phyloP scores from a whole-genome alignment of 37 sponge, comb jelly and placozoan species.

The Haliclona indistincta region DNA sequence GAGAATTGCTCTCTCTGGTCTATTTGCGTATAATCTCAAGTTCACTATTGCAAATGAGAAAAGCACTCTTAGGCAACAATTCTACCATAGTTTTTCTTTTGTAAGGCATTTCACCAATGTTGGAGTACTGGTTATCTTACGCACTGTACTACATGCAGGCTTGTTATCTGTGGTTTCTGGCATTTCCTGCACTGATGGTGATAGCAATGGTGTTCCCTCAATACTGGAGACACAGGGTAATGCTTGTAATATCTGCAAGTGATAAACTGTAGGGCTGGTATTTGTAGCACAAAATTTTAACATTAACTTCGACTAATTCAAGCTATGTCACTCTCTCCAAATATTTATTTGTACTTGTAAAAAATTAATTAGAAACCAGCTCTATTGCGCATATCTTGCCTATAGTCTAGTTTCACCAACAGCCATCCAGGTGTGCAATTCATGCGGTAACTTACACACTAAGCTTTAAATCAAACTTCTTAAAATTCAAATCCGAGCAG shows the following conservation, averaged over 20 bases:
- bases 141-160: conserved; percentile 23
- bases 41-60: conserved; percentile 41
- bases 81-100: conserved; percentile 63
- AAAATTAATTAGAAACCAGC: too few species aligned
- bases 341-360: not conserved
- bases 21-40: conserved; percentile 51
- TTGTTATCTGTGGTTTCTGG: conserved; percentile 71
- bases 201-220: conserved; percentile 49
- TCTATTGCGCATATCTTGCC: too few species aligned
- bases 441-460: too few species aligned
- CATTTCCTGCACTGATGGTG: conserved; percentile 59
- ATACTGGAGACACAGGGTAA: conserved; percentile 63
- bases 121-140: not conserved
- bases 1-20: conserved; percentile 33
- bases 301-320: not conserved
- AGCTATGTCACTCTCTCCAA: not conserved
- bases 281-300: too few species aligned
- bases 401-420: too few species aligned
- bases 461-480: too few species aligned
- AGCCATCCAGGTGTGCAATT: too few species aligned
- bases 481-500: too few species aligned
- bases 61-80: conserved; percentile 53
- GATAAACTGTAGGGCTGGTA: too few species aligned
- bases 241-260: not conserved
- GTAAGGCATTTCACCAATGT: conserved; percentile 20